A percentile compares a stretch with the other conserved stretches of the same genome.
phyloP scores from a whole-genome alignment of 1,140 invertebrate species.

The Lepidotrigona ventralis region DNA sequence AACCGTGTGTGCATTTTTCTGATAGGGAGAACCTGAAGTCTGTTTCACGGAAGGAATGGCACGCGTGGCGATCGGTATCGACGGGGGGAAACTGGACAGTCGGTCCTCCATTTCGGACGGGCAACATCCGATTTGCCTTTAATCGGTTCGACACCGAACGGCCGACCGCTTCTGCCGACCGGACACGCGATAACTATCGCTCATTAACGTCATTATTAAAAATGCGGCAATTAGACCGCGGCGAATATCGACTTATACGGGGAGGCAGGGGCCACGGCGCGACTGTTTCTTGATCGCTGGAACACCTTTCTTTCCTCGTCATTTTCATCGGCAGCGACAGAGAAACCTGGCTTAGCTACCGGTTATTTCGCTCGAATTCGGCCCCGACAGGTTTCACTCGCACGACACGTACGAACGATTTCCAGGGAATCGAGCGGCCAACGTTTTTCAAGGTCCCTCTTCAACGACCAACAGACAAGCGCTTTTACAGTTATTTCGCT shows the following conservation, averaged over 20 bases:
- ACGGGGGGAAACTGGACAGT: conserved; percentile 18
- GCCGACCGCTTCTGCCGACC: conserved; percentile 37
- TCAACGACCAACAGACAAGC: background rate
- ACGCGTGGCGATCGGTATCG: conserved; percentile 62
- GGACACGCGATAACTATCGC: conserved; percentile 66
- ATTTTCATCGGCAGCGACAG: background rate
- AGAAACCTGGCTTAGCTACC: conserved; percentile 7
- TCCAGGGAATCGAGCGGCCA: background rate
- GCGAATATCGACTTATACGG: conserved; percentile 61
- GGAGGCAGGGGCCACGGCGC: conserved; percentile 4
- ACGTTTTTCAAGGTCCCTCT: conserved; percentile 1
- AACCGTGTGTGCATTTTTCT: conserved; percentile 33
- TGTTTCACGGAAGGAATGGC: conserved; percentile 44
- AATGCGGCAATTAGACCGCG: conserved; percentile 64
- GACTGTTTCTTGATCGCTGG: background rate
- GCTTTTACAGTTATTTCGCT: background rate
- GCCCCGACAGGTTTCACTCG: conserved; percentile 5
- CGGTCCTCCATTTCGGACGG: conserved; percentile 51
- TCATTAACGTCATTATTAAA: conserved; percentile 71
- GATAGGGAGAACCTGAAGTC: conserved; percentile 1
- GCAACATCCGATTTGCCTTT: conserved; percentile 65
- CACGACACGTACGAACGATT: background rate
- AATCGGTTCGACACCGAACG: conserved; percentile 59
- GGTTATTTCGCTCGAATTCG: background rate
- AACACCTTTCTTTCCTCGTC: conserved; percentile 36